Percentiles rank a stretch among this genome's conserved stretches.
Conservation (phyloP, 2,113 vertebrate genomes). For the Dryoscopus gambensis region DNA sequence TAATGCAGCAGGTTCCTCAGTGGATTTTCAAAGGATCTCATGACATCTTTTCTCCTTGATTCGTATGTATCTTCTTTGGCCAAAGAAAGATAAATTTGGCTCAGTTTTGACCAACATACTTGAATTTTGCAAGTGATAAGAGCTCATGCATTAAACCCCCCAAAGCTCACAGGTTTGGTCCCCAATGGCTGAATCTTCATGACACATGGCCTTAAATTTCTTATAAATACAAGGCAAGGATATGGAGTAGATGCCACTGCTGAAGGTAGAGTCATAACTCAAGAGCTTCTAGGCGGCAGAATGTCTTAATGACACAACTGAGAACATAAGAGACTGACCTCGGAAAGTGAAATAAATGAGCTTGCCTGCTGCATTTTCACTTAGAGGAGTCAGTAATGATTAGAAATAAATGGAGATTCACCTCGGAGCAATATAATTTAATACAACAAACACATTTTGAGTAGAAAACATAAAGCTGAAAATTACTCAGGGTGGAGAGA, state of each 20-base stretch:
- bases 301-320: background rate
- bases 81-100: background rate
- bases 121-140: background rate
- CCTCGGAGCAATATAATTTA: background rate
- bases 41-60: background rate
- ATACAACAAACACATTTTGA: background rate
- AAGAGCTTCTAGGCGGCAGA: background rate
- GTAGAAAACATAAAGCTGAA: background rate
- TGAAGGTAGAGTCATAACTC: background rate
- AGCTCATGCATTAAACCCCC: background rate
- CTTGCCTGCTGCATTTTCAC: background rate
- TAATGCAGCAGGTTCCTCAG: background rate
- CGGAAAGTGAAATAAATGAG: background rate
- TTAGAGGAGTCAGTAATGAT: background rate
- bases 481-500: background rate
- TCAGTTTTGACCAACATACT: background rate
- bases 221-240: background rate
- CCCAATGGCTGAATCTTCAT: background rate
- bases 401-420: background rate
- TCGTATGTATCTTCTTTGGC: background rate
- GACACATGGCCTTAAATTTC: background rate
- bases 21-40: background rate
- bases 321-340: background rate
- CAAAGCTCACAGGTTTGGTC: background rate
- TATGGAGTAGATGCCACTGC: background rate